These are phyloP conservation scores for Clavelina lepadiformis DNA, from an alignment of 23 tunicate species.

Conservation along the genomic window DNA sequence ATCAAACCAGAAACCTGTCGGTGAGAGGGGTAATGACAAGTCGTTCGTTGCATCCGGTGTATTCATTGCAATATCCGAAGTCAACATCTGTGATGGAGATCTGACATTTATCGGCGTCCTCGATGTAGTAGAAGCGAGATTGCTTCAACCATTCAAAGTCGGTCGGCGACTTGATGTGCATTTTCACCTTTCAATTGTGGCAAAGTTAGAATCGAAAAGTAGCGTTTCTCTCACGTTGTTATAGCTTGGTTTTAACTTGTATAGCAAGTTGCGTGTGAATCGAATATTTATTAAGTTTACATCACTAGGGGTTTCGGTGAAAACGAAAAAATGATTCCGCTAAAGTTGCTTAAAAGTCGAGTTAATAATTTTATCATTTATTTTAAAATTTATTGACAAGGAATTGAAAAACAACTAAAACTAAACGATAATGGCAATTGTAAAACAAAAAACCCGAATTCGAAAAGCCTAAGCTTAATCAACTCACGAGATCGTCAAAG, in stretches of 20 bases:
- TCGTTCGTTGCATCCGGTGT: constrained; percentile 84
- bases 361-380: too few species aligned
- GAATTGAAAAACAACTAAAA: not conserved
- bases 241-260: too few species aligned
- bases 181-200: constrained; percentile 56
- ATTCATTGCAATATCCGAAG: constrained; percentile 82
- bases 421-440: not conserved
- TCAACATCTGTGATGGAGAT: constrained; percentile 76
- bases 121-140: constrained; percentile 77
- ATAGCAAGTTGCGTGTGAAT: too few species aligned
- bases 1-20: constrained; percentile 31
- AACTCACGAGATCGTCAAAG: constrained; percentile 70
- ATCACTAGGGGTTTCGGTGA: too few species aligned
- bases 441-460: not conserved
- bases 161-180: constrained; percentile 63
- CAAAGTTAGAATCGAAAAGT: too few species aligned
- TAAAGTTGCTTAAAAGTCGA: too few species aligned
- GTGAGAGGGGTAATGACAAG: constrained; percentile 86
- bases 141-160: constrained; percentile 92
- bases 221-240: too few species aligned
- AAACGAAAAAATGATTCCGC: too few species aligned
- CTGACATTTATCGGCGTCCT: constrained; percentile 82
- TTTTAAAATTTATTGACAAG: too few species aligned
- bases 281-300: too few species aligned
- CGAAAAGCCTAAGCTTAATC: not conserved